These are phyloP conservation scores for Prosapia bicincta DNA, from an alignment of 2,888 invertebrate species.

Conservation along the genomic window DNA sequence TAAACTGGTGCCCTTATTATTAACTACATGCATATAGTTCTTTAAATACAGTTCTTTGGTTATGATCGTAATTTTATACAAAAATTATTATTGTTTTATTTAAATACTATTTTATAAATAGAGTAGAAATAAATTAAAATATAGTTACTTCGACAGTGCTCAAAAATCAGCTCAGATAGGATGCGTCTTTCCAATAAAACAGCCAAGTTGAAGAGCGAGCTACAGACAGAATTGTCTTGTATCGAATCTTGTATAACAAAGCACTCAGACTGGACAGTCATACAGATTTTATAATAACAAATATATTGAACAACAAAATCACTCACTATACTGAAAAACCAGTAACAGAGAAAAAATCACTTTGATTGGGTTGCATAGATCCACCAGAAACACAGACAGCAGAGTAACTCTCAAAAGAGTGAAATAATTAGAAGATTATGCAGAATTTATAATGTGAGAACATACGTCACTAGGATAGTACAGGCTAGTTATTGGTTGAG, in stretches of 20 bases:
- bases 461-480: not conserved
- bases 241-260: not conserved
- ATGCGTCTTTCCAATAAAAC: not conserved
- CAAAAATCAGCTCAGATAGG: not conserved
- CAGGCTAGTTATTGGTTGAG: not conserved
- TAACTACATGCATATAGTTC: too few relatives aligned
- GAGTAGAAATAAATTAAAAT: too few relatives aligned
- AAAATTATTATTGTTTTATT: too few relatives aligned
- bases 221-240: not conserved
- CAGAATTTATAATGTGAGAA: not conserved
- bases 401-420: not conserved
- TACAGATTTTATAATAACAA: not conserved
- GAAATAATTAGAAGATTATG: not conserved
- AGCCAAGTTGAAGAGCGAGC: not conserved
- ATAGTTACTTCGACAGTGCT: not conserved
- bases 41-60: too few relatives aligned
- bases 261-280: not conserved
- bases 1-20: too few relatives aligned
- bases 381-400: not conserved
- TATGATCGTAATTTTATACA: too few relatives aligned
- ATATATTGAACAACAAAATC: not conserved
- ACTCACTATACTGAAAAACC: not conserved
- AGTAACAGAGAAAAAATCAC: not conserved
- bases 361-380: not conserved
- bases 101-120: too few relatives aligned